phyloP scores from a whole-genome alignment of 2,888 invertebrate species.

The Agrochola circellaris region DNA sequence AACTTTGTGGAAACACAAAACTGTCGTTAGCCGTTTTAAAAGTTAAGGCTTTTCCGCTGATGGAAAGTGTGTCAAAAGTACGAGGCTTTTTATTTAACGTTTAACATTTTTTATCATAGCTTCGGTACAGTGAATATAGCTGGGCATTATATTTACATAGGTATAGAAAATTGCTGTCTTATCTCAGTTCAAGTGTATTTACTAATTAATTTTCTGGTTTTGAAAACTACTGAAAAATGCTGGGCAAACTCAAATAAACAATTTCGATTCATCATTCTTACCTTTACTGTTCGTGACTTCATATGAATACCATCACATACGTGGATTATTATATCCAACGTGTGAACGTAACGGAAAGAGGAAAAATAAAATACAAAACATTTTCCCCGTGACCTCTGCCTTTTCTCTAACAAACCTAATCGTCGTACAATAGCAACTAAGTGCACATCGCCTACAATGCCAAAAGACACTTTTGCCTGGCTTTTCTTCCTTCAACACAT shows the following conservation, averaged over 20 bases:
- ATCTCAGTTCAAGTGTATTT: not conserved
- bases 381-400: not conserved
- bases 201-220: not conserved
- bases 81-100: slow-evolving; percentile 21
- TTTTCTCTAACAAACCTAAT: slow-evolving; percentile 4
- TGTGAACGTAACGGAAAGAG: not conserved
- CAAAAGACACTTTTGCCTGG: not conserved
- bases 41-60: slow-evolving; percentile 42
- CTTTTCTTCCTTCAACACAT: not conserved
- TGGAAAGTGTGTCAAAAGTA: slow-evolving; percentile 35
- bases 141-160: not conserved
- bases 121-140: not conserved
- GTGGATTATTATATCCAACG: not conserved
- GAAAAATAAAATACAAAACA: slow-evolving; percentile 4
- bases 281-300: not conserved
- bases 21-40: slow-evolving; percentile 57
- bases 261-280: slow-evolving; percentile 1
- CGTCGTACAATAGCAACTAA: slow-evolving; percentile 10
- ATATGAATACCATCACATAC: not conserved
- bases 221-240: not conserved
- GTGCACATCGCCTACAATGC: not conserved
- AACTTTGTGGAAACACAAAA: slow-evolving; percentile 44
- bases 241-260: not conserved
- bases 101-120: not conserved
- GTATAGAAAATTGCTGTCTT: not conserved